Base-by-base conservation (phyloP, 2,113 vertebrate genomes). In the Sylvietta virens region DNA sequence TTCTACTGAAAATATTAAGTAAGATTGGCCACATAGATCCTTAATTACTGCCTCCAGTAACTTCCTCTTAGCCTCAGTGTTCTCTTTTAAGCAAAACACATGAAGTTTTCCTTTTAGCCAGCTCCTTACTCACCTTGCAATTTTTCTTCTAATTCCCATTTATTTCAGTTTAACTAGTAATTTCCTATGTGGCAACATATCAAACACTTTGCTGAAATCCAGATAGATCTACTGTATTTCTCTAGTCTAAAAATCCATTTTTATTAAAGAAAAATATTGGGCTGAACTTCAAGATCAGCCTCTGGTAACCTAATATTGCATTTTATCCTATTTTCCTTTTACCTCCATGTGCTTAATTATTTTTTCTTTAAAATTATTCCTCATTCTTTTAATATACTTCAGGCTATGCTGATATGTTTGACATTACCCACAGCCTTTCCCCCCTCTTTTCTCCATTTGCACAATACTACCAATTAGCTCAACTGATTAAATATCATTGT, bases 241-340 rank as follows among this genome's bases (percentile, higher is more conserved):
- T 92, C 51, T 56, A 90, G 80, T 84, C 72, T 90, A 92, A 92
- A 95, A 96, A 92, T 89, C 94, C 95, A 81, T 89, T 91, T 95
- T 96, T 97, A 97, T 96, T 95, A 97, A 96, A 97, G 94, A 96
- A 95, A 93, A 96, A 96, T 95, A 97, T 78, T 95, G 77, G 80
- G 77, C 88, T 92, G 57, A 85, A 94, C 95, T 84, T 96, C 88
- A 88, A 96, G 74, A 94, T 83, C 79, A 81, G 86, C 39, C 33
- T 79, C 77, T 84, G 31, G 88, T 96, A 96, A 96, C 64, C 15
- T 66, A 84, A 96, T 95, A 91, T 86, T 92, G 72, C 53, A 71
- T 91, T 89, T 96, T 91, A 91, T 96, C 86, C 88, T 91, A 44
- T 88, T 96, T 92, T 81, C 35, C 56, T 88, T 92, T 89, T 86